These are phyloP conservation scores for Loriculus beryllinus DNA, from an alignment of 2,797 vertebrate genomes.

Conservation along the genomic window DNA sequence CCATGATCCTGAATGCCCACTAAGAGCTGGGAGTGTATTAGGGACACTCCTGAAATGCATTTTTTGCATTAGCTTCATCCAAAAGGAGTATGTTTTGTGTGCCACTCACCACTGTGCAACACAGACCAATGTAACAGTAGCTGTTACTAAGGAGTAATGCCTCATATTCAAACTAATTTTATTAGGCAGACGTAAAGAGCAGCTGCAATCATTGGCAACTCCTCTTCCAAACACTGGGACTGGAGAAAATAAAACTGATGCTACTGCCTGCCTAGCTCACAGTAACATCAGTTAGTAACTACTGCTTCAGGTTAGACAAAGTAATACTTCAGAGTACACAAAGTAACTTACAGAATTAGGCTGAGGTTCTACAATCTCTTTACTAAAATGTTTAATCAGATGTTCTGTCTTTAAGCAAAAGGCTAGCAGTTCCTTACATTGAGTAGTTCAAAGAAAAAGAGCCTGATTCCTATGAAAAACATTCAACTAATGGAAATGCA, in stretches of 20 bases:
- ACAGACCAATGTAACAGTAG: not conserved
- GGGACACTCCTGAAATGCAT: not conserved
- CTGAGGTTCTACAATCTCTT: not conserved
- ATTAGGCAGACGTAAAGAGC: not conserved
- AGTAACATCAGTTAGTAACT: not conserved
- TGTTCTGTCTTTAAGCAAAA: not conserved
- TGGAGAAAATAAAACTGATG: not conserved
- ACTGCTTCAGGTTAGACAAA: not conserved
- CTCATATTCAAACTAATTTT: not conserved
- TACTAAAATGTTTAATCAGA: not conserved
- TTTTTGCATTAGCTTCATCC: not conserved
- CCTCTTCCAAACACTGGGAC: not conserved
- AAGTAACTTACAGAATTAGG: not conserved
- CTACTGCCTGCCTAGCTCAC: not conserved
- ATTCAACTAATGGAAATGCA: not conserved
- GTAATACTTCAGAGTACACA: not conserved
- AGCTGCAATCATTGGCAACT: not conserved
- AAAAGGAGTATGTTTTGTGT: not conserved
- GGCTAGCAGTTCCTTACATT: not conserved
- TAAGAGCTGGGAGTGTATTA: not conserved
- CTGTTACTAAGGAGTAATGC: not conserved
- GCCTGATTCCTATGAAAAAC: not conserved
- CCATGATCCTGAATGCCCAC: not conserved
- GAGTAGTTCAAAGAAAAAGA: not conserved
- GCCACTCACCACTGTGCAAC: not conserved